Evolutionary conservation across 2,113 vertebrate species (phyloP).

Genomic region (Rhynchomys soricoides): DNA sequence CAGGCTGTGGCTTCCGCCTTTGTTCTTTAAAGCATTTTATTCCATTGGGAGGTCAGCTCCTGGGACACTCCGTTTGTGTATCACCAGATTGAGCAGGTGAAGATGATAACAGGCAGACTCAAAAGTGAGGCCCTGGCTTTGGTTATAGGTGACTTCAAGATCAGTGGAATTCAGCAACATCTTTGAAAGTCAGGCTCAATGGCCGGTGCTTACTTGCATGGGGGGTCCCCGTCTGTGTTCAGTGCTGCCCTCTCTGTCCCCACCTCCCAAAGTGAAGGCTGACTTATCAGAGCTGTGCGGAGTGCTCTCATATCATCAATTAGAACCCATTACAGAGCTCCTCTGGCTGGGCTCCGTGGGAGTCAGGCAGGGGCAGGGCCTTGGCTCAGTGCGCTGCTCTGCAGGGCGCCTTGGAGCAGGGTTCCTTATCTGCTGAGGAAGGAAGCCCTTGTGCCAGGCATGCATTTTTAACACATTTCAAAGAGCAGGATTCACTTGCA

Average conservation of each 20-base stretch:
- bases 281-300: not conserved
- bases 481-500: not conserved
- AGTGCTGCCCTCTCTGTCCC: fast-evolving
- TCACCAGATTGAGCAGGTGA: not conserved
- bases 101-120: no score
- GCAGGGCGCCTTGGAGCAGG: not conserved
- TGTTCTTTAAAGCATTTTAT: not conserved
- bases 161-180: not conserved
- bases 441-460: fast-evolving
- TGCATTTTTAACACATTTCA: not conserved
- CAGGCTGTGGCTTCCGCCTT: not conserved
- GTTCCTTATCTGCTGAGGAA: not conserved
- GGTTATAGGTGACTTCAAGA: not conserved
- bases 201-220: fast-evolving
- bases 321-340: fast-evolving
- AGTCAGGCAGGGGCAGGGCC: not conserved
- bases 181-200: not conserved
- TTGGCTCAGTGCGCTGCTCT: not conserved
- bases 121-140: not conserved
- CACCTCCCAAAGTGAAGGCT: fast-evolving
- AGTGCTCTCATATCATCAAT: not conserved
- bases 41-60: not conserved
- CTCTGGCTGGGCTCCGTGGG: not conserved
- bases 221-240: not conserved
- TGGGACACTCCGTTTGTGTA: fast-evolving